Evolutionary conservation across 2,113 vertebrate species (phyloP), one percentile per base, ranked within the genome.

Genomic region (Chunga burmeisteri): DNA sequence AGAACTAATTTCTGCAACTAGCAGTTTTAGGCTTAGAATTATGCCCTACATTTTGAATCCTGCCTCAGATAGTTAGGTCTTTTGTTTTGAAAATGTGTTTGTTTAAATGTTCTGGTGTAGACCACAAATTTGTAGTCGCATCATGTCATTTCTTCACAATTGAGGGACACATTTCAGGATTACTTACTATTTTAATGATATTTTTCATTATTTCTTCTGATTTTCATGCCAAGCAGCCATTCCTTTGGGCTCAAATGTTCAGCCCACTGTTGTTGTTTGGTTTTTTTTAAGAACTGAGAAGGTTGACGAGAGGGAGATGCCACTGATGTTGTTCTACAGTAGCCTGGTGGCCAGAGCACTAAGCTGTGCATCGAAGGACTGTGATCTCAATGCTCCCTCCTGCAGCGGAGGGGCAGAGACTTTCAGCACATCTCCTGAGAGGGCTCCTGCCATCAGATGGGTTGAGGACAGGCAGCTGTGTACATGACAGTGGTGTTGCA

Each of bases 71-170:
- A 74, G 58, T 70, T 90, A 66, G 21, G 16, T 53, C 30, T 74
- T 90, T 92, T 92, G 38, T 82, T 90, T 62, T 46, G 23, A 53
- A 81, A 81, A 42, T 77, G 38, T 78, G 22, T 86, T 93, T 85
- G 40, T 82, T 93, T 93, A 84, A 68, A n/a, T 81, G 30, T 79
- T 93, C 49, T 65, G 40, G 11, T 75, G 25, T 49, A 56, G 68
- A 71, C 40, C 55, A 67, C 47, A 78, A 80, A 70, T 93, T 89
- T 81, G 26, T 56, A 89, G 73, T 86, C 63, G 56, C 40, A 91
- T 81, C 47, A 63, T 91, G 36, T 71, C 23, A 81, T 84, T 93
- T 93, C 52, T 88, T 86, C 72, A 50, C 2, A 13, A 53, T 2
- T 53, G 52, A 94, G 38, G 88, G 38, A 67, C 26, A 26, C 17